Evolutionary conservation across 1,140 invertebrate genomes (phyloP), one percentile per base, ranked within the genome.

Genomic region (Drosophila carrolli): DNA sequence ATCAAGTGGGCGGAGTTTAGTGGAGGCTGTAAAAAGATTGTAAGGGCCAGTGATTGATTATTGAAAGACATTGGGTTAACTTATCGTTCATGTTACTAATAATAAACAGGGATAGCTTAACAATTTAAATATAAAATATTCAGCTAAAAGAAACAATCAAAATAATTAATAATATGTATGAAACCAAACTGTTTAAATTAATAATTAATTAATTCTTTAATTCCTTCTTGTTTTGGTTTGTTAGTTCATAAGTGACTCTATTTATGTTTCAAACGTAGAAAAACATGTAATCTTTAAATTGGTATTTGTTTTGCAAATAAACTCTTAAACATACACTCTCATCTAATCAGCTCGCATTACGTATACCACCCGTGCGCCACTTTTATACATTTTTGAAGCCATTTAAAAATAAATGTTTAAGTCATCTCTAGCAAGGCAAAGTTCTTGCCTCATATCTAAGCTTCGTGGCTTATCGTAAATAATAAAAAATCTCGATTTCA

Each of bases 341-440:
- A 32, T 23, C 14, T 13, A 27, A 10, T n/a, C 4, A 14, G 23
- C 27, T 14, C 23, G 13, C 38, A 71, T 57, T 70, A 71, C 65
- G 67, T 71, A 71, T 57, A 57, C 66, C 14, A 38, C 48, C 66
- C 50, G 48, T 68, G 27, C 5, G 16, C 65, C 19, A 8, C 11
- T 6, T 10, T 29, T 35, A 72, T 72, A 10, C 32, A 46, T 53
- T 44, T 59, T 40, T 32, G 46, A 40, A 51, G 32, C 40, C 75
- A 53, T 76, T 53, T 77, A 77, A 78, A 78, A 78, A 78, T 78
- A 78, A 71, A 54, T 62, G 46, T 38, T 72, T 70, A 70, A 72
- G 63, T 78, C 75, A 78, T 58, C 4, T 72, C 2, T 8, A 13
- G 14, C 7, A 13, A 23, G 38, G 27, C 14, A 23, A 46, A 54